Evolutionary conservation across 1,140 invertebrate species (phyloP), one percentile per base, ranked within the genome.

Genomic region (Drosophila sturtevanti): DNA sequence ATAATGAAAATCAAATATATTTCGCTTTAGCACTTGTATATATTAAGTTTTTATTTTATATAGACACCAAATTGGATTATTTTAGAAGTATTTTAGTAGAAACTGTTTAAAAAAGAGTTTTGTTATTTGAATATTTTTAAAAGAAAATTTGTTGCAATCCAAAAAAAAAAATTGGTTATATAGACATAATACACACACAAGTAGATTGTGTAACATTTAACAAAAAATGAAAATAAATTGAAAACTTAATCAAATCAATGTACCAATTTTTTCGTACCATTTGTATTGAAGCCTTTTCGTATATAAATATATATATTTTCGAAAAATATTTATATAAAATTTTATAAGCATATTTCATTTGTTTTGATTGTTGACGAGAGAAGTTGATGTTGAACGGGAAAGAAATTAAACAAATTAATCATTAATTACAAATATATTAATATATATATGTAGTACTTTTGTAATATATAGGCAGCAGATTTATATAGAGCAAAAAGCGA

Each of bases 221-320:
- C 56, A 67, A 21, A 75, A 64, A 27, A 72, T 64, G 14, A 56
- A 77, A 81, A 73, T 54, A 5, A 77, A 72, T 60, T 51, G 73
- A 65, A 48, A 61, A 77, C 75, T 67, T 67, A 62, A 55, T 72
- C 55, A 77, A 89, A 84, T 73, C 27, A 76, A 76, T 89, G 38
- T 78, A 85, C 81, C 81, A 85, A 86, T 89, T 87, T 82, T 82
- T 90, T 90, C 87, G 86, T 90, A 90, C 87, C 87, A 90, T 90
- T 90, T 90, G 87, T 90, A 90, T 90, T 69, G 87, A 90, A 79
- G 87, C 87, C 87, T 90, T 77, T 85, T 55, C 58, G 80, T 68
- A 81, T 68, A 67, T 63, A 72, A 60, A 63, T 55, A 34, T 55
- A 58, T 44, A 69, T 14, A 21, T 1, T 41, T 37, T n/a, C 18